phyloP scores from a whole-genome alignment of 2,888 invertebrate genomes.

The Dexiosoma caninum region DNA sequence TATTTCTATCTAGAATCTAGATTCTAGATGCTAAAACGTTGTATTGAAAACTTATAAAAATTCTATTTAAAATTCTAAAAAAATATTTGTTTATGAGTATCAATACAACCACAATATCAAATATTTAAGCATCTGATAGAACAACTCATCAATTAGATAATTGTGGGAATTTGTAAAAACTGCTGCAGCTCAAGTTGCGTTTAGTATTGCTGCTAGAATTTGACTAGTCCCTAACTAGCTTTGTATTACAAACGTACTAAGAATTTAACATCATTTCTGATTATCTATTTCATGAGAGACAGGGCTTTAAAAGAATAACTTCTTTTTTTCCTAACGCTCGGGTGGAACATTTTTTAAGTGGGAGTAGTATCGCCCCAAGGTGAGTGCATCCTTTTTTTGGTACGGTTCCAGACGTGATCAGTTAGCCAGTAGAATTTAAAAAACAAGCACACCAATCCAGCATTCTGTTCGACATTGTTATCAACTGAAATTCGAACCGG shows the following conservation, averaged over 20 bases:
- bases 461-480: no score
- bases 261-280: slow-evolving; percentile 6
- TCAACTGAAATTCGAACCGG: no score
- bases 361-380: no score
- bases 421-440: no score
- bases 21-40: slow-evolving; percentile 28
- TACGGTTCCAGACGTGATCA: no score
- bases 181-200: not conserved
- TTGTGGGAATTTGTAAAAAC: slow-evolving; percentile 48
- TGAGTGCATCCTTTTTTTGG: no score
- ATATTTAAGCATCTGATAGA: not conserved
- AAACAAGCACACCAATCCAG: no score
- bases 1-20: no score
- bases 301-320: not conserved
- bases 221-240: not conserved
- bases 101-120: slow-evolving; percentile 38
- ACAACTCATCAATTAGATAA: slow-evolving; percentile 13
- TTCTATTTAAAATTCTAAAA: not conserved
- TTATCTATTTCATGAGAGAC: not conserved
- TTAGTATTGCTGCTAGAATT: not conserved
- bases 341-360: not conserved
- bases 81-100: not conserved
- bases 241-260: not conserved
- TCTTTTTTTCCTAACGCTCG: not conserved
- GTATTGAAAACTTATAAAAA: not conserved